These are phyloP conservation scores for Carpatolechia fugitivella DNA, from an alignment of 2,888 invertebrate species.

Conservation along the genomic window DNA sequence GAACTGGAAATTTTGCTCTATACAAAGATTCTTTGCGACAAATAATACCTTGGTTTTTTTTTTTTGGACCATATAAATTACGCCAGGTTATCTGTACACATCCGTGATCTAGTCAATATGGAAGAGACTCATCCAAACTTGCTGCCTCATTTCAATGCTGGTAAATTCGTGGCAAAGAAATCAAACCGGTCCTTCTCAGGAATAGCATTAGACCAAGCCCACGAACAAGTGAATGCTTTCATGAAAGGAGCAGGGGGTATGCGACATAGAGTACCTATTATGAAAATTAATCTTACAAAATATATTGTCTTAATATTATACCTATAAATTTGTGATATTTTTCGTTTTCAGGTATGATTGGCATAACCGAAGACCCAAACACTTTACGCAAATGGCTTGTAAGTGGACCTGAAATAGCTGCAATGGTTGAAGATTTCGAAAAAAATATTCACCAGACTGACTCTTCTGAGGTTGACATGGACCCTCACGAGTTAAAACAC, in stretches of 20 bases:
- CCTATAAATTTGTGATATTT: no score
- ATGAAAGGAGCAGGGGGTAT: background rate
- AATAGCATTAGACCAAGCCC: background rate
- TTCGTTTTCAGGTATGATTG: background rate
- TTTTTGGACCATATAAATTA: background rate
- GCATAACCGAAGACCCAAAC: background rate
- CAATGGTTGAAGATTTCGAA: background rate
- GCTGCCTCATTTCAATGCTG: background rate
- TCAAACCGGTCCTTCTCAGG: background rate
- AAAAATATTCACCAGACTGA: background rate
- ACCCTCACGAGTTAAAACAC: background rate
- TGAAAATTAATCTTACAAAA: no score
- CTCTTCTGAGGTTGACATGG: background rate
- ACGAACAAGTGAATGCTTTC: background rate
- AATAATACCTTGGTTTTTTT: background rate
- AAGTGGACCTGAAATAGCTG: background rate
- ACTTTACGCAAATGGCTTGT: background rate
- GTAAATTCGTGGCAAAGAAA: background rate
- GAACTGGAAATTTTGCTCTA: background rate
- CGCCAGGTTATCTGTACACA: background rate
- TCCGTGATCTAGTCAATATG: background rate
- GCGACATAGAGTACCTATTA: no score
- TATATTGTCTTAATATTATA: no score
- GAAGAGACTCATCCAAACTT: background rate
- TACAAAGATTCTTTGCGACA: background rate